A percentile compares a stretch with the other conserved stretches of the same genome.
Conservation (phyloP, 2,888 invertebrate genomes). For the Chloroclystis v-ata region DNA sequence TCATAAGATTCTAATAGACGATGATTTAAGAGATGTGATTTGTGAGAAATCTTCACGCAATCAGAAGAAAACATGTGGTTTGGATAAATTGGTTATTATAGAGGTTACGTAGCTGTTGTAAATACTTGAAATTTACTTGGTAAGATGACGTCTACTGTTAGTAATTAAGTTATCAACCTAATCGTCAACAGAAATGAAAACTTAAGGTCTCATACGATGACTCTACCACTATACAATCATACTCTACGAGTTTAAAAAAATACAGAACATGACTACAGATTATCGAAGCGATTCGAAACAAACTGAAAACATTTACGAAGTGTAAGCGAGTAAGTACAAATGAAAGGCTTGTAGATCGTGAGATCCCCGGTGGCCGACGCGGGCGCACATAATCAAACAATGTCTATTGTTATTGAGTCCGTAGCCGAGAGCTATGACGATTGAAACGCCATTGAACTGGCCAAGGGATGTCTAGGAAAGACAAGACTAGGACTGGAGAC, state of each 20-base stretch:
- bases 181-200: no score
- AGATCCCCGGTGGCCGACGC: slow-evolving; percentile 24
- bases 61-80: neutral
- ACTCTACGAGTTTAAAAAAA: no score
- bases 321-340: neutral
- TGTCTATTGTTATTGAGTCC: slow-evolving; percentile 49
- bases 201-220: no score
- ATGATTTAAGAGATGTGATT: neutral
- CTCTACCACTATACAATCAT: no score
- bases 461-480: neutral
- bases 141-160: no score
- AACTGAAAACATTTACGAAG: no score
- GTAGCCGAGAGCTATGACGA: slow-evolving; percentile 48
- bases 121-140: no score
- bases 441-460: slow-evolving; percentile 21
- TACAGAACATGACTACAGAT: no score
- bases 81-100: no score
- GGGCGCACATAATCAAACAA: slow-evolving; percentile 48
- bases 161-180: no score
- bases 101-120: no score
- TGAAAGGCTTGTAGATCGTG: slow-evolving; percentile 18
- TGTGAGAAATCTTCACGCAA: neutral
- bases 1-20: neutral
- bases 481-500: neutral
- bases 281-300: no score